A percentile compares a stretch with the other conserved stretches of the same genome.
Conservation (phyloP, 2,888 invertebrate genomes). For the Phalangium opilio region DNA sequence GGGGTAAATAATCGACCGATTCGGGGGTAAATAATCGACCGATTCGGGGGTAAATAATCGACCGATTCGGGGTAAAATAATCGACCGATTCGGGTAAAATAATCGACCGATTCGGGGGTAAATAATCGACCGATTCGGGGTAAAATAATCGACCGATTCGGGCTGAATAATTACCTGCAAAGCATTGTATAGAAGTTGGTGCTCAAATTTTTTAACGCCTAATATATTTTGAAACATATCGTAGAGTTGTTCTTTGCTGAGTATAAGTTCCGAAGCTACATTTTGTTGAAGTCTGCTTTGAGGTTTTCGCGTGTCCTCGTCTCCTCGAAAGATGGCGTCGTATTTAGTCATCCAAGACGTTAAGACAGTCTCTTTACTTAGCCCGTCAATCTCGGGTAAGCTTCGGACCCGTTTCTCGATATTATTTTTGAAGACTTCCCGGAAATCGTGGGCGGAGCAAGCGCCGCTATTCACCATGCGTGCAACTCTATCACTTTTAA, state of each 20-base stretch:
- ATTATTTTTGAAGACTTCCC: constrained; percentile 95
- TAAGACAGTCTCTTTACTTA: constrained; percentile 96
- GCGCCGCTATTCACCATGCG: constrained; percentile 97
- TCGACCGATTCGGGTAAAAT: no score
- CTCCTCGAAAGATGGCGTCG: constrained; percentile 74
- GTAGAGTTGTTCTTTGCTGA: constrained; percentile 97
- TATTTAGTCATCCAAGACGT: constrained; percentile 99
- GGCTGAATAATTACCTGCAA: constrained; percentile 81
- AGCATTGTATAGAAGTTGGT: constrained; percentile 96
- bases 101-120: no score
- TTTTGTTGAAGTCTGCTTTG: constrained; percentile 26
- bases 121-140: no score
- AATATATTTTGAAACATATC: constrained; percentile 99
- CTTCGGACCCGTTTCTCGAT: constrained; percentile 96
- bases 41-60: no score
- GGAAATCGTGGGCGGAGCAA: constrained; percentile 94
- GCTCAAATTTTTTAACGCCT: constrained; percentile 97
- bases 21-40: no score
- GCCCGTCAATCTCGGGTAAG: constrained; percentile 95
- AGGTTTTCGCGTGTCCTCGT: constrained; percentile 35
- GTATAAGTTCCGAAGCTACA: constrained; percentile 60
- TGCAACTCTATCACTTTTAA: constrained; percentile 84
- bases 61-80: no score
- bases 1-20: no score
- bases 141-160: no score